These are phyloP conservation scores for Hypomecis atomaria DNA, from an alignment of 2,888 invertebrate genomes.

Conservation along the genomic window DNA sequence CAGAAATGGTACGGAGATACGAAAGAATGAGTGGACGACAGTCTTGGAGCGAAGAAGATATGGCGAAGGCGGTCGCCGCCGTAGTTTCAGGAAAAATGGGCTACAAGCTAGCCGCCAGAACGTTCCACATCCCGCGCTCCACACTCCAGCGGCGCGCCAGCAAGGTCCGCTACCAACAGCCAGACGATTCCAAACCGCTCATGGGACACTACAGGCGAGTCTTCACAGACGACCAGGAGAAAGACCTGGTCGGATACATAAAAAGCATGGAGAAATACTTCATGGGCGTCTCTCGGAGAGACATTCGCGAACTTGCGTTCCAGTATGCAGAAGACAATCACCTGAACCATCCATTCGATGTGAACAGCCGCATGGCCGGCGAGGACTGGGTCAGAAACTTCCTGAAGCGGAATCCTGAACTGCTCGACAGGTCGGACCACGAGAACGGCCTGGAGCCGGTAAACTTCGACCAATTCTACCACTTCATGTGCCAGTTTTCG, in stretches of 20 bases:
- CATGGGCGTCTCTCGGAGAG: slow-evolving; percentile 78
- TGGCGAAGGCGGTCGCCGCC: slow-evolving; percentile 80
- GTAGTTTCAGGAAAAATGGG: slow-evolving; percentile 82
- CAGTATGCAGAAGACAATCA: slow-evolving; percentile 79
- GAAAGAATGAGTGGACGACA: slow-evolving; percentile 82
- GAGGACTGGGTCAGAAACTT: slow-evolving; percentile 82
- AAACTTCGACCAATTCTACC: slow-evolving; percentile 81
- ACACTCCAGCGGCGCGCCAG: slow-evolving; percentile 79
- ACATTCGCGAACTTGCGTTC: slow-evolving; percentile 79
- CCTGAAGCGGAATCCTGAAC: slow-evolving; percentile 76
- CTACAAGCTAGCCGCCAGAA: slow-evolving; percentile 78
- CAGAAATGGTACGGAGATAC: slow-evolving; percentile 83
- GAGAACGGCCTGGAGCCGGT: slow-evolving; percentile 75
- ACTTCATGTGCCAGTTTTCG: slow-evolving; percentile 80
- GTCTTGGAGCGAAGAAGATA: slow-evolving; percentile 81
- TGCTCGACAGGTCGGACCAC: slow-evolving; percentile 69
- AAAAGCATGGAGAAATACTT: slow-evolving; percentile 81
- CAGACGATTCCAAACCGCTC: slow-evolving; percentile 75
- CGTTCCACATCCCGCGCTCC: slow-evolving; percentile 79
- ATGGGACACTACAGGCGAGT: slow-evolving; percentile 81
- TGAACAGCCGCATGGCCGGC: slow-evolving; percentile 79
- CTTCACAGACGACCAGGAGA: slow-evolving; percentile 79
- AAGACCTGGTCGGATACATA: slow-evolving; percentile 79
- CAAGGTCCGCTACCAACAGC: slow-evolving; percentile 75
- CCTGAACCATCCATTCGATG: slow-evolving; percentile 77